Base-by-base conservation (phyloP, 2,113 vertebrate genomes). In the Leucoraja erinaceus region DNA sequence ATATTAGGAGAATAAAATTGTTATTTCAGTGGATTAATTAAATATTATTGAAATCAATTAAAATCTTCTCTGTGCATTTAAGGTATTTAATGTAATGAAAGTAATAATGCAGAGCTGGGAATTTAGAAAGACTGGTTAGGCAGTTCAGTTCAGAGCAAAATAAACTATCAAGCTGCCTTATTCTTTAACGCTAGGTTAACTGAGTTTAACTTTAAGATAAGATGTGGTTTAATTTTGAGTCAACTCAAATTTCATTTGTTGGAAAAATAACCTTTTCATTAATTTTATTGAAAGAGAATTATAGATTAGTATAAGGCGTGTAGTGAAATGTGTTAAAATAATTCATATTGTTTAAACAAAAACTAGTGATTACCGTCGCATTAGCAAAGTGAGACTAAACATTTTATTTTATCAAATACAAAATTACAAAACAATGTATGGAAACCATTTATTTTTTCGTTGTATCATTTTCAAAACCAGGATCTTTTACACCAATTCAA, bases 1-100 rank as follows among this genome's bases (percentile, higher is more conserved):
- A 54, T 74, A 74, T 72, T 91, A 38, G 31, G 90, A 28, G 20
- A 68, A 38, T 91, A 70, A 66, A 22, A 91, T 18, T 22, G 86
- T 91, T 91, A 91, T 54, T 38, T 74, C 10, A 74, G 70, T n/a
- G 25, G 63, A 90, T 90, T 90, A 91, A 91, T 74, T 91, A 63
- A 86, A 63, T 4, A n/a, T n/a, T n/a, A 63, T 86, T 86, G 14
- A 86, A 5, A n/a, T 14, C 28, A 61, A 56, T 84, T 6, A 79
- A 77, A 47, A 81, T 90, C 14, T 61, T 90, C 25, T 54, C 20
- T 90, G 47, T 72, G 20, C 47, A 33, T 33, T 91, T 91, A 54
- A 54, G 47, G 20, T 20, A 33, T 90, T 90, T 91, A 47, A 68
- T 33, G 66, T 31, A 66, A 20, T 68, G 14, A 70, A 70, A 90